phyloP scores from a whole-genome alignment of 2,113 vertebrate genomes.

The Chrysemys picta region DNA sequence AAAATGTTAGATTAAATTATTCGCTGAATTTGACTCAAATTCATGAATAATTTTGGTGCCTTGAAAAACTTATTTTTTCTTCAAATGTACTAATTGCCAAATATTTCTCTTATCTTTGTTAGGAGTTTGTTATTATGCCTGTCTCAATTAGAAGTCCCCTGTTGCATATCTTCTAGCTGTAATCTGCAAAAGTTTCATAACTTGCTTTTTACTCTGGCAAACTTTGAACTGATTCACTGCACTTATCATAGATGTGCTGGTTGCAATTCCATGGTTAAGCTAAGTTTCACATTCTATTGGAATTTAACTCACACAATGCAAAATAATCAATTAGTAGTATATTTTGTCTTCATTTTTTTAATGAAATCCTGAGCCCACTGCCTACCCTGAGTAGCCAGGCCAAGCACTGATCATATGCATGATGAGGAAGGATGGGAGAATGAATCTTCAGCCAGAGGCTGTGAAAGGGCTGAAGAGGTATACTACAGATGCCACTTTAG shows the following conservation, averaged over 20 bases:
- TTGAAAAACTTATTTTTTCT: too few relatives aligned
- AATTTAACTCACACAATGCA: not conserved
- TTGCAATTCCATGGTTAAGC: not conserved
- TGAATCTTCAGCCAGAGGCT: not conserved
- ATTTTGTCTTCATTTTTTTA: not conserved
- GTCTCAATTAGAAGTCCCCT: not conserved
- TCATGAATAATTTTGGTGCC: too few relatives aligned
- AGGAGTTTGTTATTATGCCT: not conserved
- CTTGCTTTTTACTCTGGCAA: not conserved
- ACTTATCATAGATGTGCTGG: not conserved
- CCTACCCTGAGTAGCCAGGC: not conserved
- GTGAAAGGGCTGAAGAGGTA: not conserved
- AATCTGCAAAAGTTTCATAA: not conserved
- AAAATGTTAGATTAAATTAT: too few relatives aligned
- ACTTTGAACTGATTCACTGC: not conserved
- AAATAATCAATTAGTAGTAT: not conserved
- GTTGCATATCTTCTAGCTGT: not conserved
- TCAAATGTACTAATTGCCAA: too few relatives aligned
- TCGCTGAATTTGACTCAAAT: too few relatives aligned
- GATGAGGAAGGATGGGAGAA: not conserved
- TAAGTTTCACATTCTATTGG: not conserved
- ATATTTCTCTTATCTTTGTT: not conserved
- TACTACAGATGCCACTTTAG: too few relatives aligned
- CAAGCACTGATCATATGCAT: too few relatives aligned
- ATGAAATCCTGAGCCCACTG: not conserved